Evolutionary conservation across 2,113 vertebrate species (phyloP), one percentile per base, ranked within the genome.

Genomic region (Cyrtonyx montezumae): DNA sequence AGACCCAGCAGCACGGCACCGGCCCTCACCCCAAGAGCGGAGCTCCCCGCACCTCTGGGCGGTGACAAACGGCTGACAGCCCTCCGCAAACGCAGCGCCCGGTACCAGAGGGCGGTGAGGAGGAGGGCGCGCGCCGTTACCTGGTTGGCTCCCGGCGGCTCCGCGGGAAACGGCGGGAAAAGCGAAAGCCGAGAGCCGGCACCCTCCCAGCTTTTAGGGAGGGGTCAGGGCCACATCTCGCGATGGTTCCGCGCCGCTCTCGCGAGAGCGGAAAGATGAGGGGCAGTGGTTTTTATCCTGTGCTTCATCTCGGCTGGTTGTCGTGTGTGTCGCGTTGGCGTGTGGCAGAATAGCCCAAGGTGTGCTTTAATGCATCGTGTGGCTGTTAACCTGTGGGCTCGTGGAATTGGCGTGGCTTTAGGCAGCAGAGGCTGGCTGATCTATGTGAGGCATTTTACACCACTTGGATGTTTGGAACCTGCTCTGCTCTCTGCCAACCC

Each of bases 151-250:
- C 36, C 65, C 42, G 4, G 28, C 66, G 0, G 53, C 88, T 53
- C 59, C 48, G 21, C 68, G 32, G n/a, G 32, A 71, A 25, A 7
- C 80, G 63, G 90, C 92, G 95, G 77, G 93, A 82, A 95, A 92
- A 68, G 17, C 17, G 8, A 56, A 76, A 16, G 1, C 11, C 0
- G 11, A 16, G 2, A 26, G 9, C 5, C 3, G 3, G 63, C 18
- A 5, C 62, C 20, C 13, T 2, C 6, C 25, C 56, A 2, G 71
- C 0, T 4, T 32, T 1, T 15, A 61, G 25, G 43, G 61, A 9
- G 77, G 61, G 3, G 46, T 1, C 7, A 3, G 3, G 1, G 11
- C 7, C 4, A 1, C 34, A 0, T 88, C 80, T 93, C 93, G 86
- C 90, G 92, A 87, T 73, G 66, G 1, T 36, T 48, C 18, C 0